These are phyloP conservation scores for Petrocephalus zakoni DNA, from an alignment of 2,113 vertebrate genomes.

Conservation along the genomic window DNA sequence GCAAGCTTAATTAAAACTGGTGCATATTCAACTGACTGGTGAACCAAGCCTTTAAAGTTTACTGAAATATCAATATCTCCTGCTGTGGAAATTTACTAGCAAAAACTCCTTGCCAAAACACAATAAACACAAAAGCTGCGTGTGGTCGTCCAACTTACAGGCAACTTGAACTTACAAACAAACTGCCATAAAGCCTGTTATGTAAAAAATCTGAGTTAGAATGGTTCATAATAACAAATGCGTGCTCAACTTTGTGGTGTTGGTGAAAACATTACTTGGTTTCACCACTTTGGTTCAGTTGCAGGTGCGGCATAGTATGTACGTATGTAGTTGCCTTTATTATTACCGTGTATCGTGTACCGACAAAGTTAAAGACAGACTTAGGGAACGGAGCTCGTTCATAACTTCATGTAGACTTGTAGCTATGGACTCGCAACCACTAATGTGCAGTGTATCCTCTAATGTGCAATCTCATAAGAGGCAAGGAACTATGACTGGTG, in stretches of 20 bases:
- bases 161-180: neutral
- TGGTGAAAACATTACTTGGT: neutral
- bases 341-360: neutral
- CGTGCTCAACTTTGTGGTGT: neutral
- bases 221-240: neutral
- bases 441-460: no score
- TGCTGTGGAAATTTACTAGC: neutral
- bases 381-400: no score
- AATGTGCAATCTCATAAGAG: neutral
- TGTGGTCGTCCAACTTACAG: neutral
- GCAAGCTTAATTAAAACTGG: neutral
- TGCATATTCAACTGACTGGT: neutral
- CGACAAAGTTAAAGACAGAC: no score
- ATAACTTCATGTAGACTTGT: no score
- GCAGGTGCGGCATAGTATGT: neutral
- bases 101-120: neutral
- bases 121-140: neutral
- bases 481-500: neutral
- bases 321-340: neutral
- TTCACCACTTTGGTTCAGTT: neutral
- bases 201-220: neutral
- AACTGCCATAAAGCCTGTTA: neutral
- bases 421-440: neutral
- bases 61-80: neutral
- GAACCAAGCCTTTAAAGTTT: neutral